These are phyloP conservation scores for Kuschelorhynchus macadamiae DNA, from an alignment of 2,888 invertebrate species.

Conservation along the genomic window DNA sequence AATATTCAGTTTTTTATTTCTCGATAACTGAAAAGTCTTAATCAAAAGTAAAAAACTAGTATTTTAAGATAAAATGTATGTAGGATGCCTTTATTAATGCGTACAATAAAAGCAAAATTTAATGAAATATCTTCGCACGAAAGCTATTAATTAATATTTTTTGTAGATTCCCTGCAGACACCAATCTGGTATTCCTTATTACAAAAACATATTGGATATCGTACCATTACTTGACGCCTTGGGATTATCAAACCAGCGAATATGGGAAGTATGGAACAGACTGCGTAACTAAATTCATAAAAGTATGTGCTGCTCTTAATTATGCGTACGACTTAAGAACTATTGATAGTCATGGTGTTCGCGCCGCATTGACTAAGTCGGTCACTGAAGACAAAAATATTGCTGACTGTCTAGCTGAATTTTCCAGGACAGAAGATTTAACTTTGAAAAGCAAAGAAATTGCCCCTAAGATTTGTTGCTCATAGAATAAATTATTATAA, in stretches of 20 bases:
- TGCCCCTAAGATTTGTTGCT: constrained; percentile 11
- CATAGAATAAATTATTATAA: background rate
- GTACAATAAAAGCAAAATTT: too few relatives aligned
- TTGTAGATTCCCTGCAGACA: constrained; percentile 77
- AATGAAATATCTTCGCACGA: too few relatives aligned
- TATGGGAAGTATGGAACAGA: constrained; percentile 82
- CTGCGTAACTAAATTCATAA: constrained; percentile 77
- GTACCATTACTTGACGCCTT: constrained; percentile 84
- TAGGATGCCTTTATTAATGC: too few relatives aligned
- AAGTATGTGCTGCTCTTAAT: constrained; percentile 79
- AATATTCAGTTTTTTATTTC: too few relatives aligned
- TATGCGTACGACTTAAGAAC: constrained; percentile 77
- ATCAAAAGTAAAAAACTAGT: too few relatives aligned
- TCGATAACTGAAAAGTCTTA: too few relatives aligned
- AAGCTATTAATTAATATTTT: too few relatives aligned
- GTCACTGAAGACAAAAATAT: constrained; percentile 73
- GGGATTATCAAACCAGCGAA: constrained; percentile 88
- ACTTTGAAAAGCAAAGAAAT: background rate
- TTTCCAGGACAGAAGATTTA: constrained; percentile 60
- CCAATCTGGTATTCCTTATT: constrained; percentile 82
- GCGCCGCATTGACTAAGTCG: constrained; percentile 75
- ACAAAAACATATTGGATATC: constrained; percentile 85
- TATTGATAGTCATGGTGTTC: constrained; percentile 75
- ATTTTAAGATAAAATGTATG: too few relatives aligned
- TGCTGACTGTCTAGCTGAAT: constrained; percentile 72